Evolutionary conservation across 2,797 vertebrate species (phyloP).

Genomic region (Babyrousa celebensis): DNA sequence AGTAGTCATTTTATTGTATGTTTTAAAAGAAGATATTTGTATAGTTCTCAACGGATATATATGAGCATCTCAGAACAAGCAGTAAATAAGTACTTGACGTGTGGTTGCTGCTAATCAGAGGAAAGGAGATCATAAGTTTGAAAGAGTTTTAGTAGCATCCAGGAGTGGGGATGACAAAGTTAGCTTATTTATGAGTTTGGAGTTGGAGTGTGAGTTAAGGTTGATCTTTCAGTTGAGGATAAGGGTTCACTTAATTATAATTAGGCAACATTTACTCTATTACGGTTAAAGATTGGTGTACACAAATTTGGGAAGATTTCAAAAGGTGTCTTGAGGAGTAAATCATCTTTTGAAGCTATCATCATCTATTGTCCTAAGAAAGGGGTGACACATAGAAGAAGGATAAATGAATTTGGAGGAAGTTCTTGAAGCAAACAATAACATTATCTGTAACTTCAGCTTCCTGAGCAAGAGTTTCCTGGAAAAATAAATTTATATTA

Average conservation of each 20-base stretch:
- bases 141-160: neutral
- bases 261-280: neutral
- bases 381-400: neutral
- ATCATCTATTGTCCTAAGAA: neutral
- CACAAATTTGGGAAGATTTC: constrained; percentile 17
- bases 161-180: neutral
- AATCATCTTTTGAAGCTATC: neutral
- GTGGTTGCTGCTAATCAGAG: neutral
- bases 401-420: neutral
- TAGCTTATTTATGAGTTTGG: neutral
- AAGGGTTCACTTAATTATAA: neutral
- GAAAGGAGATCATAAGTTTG: neutral
- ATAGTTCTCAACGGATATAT: constrained; percentile 1
- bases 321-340: constrained; percentile 45
- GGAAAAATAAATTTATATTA: neutral
- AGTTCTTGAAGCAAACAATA: neutral
- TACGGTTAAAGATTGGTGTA: neutral
- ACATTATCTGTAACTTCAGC: neutral
- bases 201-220: neutral
- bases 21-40: constrained; percentile 53
- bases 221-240: neutral
- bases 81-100: neutral
- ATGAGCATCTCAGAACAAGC: neutral
- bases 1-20: constrained; percentile 12
- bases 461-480: constrained; percentile 53